These are phyloP conservation scores for Liopterus haemorrhoidalis DNA, from an alignment of 2,888 invertebrate species.

Conservation along the genomic window DNA sequence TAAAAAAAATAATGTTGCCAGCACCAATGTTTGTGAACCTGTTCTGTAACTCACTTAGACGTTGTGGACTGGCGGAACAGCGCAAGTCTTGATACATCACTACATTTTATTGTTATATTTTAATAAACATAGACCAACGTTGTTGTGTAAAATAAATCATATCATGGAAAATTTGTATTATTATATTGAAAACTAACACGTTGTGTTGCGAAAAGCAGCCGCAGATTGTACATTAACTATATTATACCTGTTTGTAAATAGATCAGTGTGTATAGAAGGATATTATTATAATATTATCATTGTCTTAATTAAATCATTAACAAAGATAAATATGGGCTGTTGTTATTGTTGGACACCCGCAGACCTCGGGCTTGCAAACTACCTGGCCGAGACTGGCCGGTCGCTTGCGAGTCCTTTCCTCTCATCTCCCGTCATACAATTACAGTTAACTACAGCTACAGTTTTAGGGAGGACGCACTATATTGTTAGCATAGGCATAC, in stretches of 20 bases:
- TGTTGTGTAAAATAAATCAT: slow-evolving; percentile 46
- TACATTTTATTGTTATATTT: slow-evolving; percentile 38
- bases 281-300: slow-evolving; percentile 45
- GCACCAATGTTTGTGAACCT: slow-evolving; percentile 38
- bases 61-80: slow-evolving; percentile 15
- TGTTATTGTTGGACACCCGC: too few relatives aligned
- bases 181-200: slow-evolving; percentile 31
- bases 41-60: slow-evolving; percentile 33
- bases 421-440: too few relatives aligned
- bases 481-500: too few relatives aligned
- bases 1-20: slow-evolving; percentile 29
- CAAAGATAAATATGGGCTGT: slow-evolving; percentile 44
- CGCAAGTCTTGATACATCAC: slow-evolving; percentile 38
- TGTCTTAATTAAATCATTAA: slow-evolving; percentile 50
- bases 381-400: too few relatives aligned
- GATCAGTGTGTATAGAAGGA: slow-evolving; percentile 49
- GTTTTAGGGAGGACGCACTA: too few relatives aligned
- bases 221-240: slow-evolving; percentile 43
- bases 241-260: slow-evolving; percentile 49
- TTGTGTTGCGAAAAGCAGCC: slow-evolving; percentile 28
- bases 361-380: too few relatives aligned
- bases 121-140: slow-evolving; percentile 37
- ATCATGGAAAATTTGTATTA: slow-evolving; percentile 45
- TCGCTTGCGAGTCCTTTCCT: too few relatives aligned
- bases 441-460: too few relatives aligned